Conservation (phyloP, 2,888 invertebrate genomes). For the Protodeltote pygarga region DNA sequence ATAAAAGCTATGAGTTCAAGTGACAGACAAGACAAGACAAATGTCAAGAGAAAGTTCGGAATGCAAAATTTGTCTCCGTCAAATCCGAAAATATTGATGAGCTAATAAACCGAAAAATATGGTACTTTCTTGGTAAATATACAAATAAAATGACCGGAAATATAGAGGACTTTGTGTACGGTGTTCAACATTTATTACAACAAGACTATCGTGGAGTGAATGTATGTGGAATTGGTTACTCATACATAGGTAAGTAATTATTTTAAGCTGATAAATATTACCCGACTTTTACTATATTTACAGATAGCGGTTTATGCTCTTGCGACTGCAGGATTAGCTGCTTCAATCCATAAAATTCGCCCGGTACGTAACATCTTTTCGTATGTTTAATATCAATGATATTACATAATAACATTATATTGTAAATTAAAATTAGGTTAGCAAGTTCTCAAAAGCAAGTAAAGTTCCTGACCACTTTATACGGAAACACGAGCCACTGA, state of each 20-base stretch:
- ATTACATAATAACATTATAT: slow-evolving; percentile 73
- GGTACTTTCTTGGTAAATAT: slow-evolving; percentile 50
- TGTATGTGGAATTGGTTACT: slow-evolving; percentile 63
- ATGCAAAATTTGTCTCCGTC: slow-evolving; percentile 53
- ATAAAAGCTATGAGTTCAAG: no score
- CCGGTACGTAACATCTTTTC: slow-evolving; percentile 79
- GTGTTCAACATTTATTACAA: slow-evolving; percentile 68
- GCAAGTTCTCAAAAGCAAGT: slow-evolving; percentile 87
- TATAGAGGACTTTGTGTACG: slow-evolving; percentile 68
- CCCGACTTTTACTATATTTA: no score
- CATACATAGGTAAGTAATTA: no score
- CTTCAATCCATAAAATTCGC: slow-evolving; percentile 87
- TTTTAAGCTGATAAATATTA: no score
- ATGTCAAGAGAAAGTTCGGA: slow-evolving; percentile 48
- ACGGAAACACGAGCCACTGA: slow-evolving; percentile 79
- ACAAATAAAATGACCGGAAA: slow-evolving; percentile 69
- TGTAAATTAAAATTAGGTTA: slow-evolving; percentile 78
- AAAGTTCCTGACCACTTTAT: slow-evolving; percentile 88
- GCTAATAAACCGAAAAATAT: slow-evolving; percentile 68
- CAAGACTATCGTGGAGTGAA: slow-evolving; percentile 83
- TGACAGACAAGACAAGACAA: no score
- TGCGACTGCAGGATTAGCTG: slow-evolving; percentile 84
- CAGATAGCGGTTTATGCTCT: slow-evolving; percentile 88
- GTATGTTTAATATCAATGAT: slow-evolving; percentile 41
- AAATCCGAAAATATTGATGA: slow-evolving; percentile 75